Evolutionary conservation across 2,113 vertebrate species (phyloP), one percentile per base, ranked within the genome.

Genomic region (Stegastes partitus): DNA sequence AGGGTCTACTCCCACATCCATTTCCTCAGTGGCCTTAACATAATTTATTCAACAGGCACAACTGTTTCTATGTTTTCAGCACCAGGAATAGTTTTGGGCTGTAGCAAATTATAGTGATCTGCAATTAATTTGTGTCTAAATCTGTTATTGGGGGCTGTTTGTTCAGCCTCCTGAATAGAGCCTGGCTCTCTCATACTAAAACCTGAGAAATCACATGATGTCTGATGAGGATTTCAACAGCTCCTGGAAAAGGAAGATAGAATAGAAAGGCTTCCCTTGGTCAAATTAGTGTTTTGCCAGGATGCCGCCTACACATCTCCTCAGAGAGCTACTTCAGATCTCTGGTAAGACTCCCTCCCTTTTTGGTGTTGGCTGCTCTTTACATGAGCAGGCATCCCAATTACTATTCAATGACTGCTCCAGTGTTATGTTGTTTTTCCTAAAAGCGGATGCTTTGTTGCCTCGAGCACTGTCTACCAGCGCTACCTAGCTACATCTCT

Each of bases 211-310:
- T 74, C 1, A 66, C 68, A 81, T 28, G 10, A 79, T 75, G 53
- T 83, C 53, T 55, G 64, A 75, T 72, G 74, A 73, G 62, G 73
- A 73, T 82, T 75, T 79, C 39, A 80, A 61, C 67, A 70, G 61
- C 62, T 73, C 31, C 28, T 57, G 77, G 62, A 80, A 82, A 81
- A 54, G 21, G 28, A 51, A 73, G 54, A 79, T 56, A 69, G n/a
- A 81, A 81, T 2, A 68, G 67, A 89, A 66, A 81, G 34, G 31
- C 53, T 58, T 81, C 47, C 73, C 56, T 78, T 71, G 79, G 72
- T 83, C 61, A 83, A 78, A 88, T 90, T 79, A 86, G 68, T 47
- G 63, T 83, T 84, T 86, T 86, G 86, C 87, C 90, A 81, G 64
- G 64, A 65, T 61, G 37, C 81, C 81, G 51, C 89, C 85, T 61